A percentile compares a stretch with the other conserved stretches of the same genome.
Conservation (phyloP, 2,113 vertebrate species). For the Zapornia atra region DNA sequence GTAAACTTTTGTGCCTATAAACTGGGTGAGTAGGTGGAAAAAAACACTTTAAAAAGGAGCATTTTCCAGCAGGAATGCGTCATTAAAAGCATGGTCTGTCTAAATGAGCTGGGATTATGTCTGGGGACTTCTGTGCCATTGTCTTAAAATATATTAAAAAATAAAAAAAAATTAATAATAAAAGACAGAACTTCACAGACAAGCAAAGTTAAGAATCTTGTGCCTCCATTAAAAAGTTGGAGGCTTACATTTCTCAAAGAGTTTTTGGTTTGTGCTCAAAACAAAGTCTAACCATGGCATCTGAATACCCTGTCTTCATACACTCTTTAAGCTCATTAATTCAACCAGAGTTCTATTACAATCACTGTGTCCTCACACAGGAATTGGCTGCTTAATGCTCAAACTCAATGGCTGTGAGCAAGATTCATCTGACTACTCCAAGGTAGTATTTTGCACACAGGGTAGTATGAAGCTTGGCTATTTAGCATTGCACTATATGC, state of each 20-base stretch:
- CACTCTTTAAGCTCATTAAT: background rate
- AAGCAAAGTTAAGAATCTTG: background rate
- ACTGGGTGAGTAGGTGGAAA: background rate
- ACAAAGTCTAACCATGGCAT: background rate
- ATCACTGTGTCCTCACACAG: background rate
- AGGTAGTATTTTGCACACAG: background rate
- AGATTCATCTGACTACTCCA: background rate
- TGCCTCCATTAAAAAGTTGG: background rate
- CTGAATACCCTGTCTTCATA: background rate
- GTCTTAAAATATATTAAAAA: background rate
- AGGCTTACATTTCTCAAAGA: background rate
- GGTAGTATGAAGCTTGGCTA: background rate
- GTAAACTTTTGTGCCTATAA: background rate
- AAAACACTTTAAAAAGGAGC: background rate
- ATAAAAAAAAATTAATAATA: no score
- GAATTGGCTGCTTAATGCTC: background rate
- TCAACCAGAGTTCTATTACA: background rate
- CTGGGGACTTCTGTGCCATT: background rate
- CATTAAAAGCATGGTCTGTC: background rate
- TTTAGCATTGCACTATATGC: background rate
- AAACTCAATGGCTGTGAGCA: background rate
- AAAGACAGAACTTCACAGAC: background rate
- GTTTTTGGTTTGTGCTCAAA: background rate
- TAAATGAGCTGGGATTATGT: background rate
- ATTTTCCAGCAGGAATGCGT: background rate